Conservation (phyloP, 2,797 vertebrate species). For the Aphelocoma californica region DNA sequence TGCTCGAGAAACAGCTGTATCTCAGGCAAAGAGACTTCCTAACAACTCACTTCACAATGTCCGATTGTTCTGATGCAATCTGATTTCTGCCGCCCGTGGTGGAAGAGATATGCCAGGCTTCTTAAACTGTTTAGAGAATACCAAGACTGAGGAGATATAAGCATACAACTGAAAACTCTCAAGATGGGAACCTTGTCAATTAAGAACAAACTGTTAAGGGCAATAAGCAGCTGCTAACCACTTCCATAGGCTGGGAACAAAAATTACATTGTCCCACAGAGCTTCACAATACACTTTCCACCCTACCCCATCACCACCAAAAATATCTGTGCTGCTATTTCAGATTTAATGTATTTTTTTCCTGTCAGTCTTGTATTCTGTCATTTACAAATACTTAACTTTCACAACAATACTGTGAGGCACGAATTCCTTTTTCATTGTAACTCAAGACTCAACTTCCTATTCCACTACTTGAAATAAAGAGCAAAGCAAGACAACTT, state of each 20-base stretch:
- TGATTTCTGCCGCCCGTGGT: neutral
- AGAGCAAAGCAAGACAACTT: neutral
- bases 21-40: neutral
- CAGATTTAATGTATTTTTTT: neutral
- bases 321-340: neutral
- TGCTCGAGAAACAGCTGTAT: conserved; percentile 32
- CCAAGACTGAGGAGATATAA: neutral
- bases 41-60: conserved; percentile 4
- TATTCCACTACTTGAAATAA: neutral
- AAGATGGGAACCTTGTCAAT: neutral
- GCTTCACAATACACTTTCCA: neutral
- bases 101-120: neutral
- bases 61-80: conserved; percentile 24
- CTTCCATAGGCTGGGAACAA: neutral
- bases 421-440: neutral
- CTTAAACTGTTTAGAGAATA: neutral
- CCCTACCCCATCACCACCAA: neutral
- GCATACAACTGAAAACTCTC: neutral
- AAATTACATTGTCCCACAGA: neutral
- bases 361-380: neutral
- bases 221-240: conserved; percentile 26
- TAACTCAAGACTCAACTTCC: conserved; percentile 5
- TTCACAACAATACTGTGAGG: neutral
- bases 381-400: neutral
- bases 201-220: neutral